These are phyloP conservation scores for Apomyelois bistriatella DNA, from an alignment of 2,888 invertebrate species.

Conservation along the genomic window DNA sequence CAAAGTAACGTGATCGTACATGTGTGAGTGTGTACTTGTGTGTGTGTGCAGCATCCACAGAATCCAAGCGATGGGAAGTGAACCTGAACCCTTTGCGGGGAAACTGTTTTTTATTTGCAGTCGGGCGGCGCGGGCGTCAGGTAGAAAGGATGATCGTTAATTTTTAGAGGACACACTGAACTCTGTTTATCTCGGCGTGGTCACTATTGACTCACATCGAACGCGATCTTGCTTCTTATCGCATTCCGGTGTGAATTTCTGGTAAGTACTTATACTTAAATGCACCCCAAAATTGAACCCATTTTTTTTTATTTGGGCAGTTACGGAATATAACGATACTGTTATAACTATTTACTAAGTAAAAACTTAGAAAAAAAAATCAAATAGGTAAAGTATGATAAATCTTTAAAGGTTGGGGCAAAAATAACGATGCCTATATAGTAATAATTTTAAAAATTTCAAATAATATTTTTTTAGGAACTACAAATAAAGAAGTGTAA, in stretches of 20 bases:
- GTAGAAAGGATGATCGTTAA: slow-evolving; percentile 79
- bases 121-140: slow-evolving; percentile 76
- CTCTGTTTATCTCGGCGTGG: slow-evolving; percentile 49
- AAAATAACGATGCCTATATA: not conserved
- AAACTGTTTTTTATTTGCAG: slow-evolving; percentile 80
- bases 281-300: too few species aligned
- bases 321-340: too few species aligned
- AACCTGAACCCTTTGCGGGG: slow-evolving; percentile 81
- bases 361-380: too few species aligned
- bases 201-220: slow-evolving; percentile 34
- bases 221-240: slow-evolving; percentile 21
- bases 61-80: slow-evolving; percentile 78
- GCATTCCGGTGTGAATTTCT: slow-evolving; percentile 7
- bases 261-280: not conserved
- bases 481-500: too few species aligned
- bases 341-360: too few species aligned
- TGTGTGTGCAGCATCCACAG: slow-evolving; percentile 53
- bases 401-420: not conserved
- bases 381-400: not conserved
- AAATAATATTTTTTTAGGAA: too few species aligned
- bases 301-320: too few species aligned
- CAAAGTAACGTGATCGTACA: slow-evolving; percentile 40
- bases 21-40: slow-evolving; percentile 34
- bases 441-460: not conserved
- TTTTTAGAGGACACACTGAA: slow-evolving; percentile 75